Base-by-base conservation (phyloP, 2,113 vertebrate species). In the Podarcis cretensis region DNA sequence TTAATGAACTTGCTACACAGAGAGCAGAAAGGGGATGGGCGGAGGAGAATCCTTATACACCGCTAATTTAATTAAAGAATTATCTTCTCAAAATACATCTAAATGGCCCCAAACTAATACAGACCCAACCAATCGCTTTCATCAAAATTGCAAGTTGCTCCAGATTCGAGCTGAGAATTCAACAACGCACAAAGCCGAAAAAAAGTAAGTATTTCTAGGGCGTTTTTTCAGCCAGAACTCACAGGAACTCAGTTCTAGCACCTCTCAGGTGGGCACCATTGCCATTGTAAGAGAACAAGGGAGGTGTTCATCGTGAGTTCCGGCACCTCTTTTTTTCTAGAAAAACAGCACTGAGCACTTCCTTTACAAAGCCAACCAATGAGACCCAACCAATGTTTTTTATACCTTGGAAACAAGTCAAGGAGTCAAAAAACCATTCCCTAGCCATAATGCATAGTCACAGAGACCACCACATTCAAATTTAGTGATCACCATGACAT, bases 81-180 rank as follows among this genome's bases (percentile, higher is more conserved):
- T 94, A 81, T 92, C 93, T 93, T 95, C 90, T 94, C 89, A 95
- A 95, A 95, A 94, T 93, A 91, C 82, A 89, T 95, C 92, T 91
- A 54, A 95, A 95, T 90, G 91, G 92, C 91, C 93, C 90, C 92
- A 93, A 95, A 95, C 32, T 32, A 92, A 94, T 73, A 18, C 74
- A 40, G 81, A 32, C 87, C 91, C 92, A 95, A 95, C 95, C 92
- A 87, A 92, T 94, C 94, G 90, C 90, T 93, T 92, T 83, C 90
- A 95, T 95, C 95, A 93, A 94, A 95, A 95, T 84, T 88, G 93
- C 91, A 92, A 85, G 88, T 89, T 92, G 93, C 93, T 80, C 23
- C 1, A 92, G 93, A 68, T 68, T 35, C 10, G 84, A 1, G 63
- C 16, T 66, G 37, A 48, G 20, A 18, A 79, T 75, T 90, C 86